Conservation (phyloP, 92 coral and sea anemone species). For the Epizoanthus fatuus region DNA sequence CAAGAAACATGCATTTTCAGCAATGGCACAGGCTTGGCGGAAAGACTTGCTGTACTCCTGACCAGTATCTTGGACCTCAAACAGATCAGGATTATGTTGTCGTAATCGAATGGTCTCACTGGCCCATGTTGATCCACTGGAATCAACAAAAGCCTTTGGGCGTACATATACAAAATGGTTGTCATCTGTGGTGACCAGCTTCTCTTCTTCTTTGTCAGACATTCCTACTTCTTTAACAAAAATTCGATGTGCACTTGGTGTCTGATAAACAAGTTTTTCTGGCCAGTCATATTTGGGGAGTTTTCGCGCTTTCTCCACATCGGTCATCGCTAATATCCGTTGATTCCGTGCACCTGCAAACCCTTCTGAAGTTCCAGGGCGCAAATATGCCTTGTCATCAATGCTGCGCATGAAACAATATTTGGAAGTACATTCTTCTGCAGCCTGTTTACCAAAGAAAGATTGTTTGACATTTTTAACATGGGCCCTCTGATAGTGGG, state of each 20-base stretch:
- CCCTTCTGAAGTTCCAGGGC: constrained; percentile 60
- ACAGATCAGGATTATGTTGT: constrained; percentile 41
- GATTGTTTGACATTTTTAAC: constrained; percentile 40
- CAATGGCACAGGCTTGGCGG: constrained; percentile 44
- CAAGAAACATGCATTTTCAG: constrained; percentile 42
- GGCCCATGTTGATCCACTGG: constrained; percentile 44
- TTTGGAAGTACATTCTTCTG: constrained; percentile 15
- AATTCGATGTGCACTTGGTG: constrained; percentile 22
- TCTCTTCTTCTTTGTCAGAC: constrained; percentile 2
- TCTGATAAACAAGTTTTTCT: neutral
- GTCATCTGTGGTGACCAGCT: constrained; percentile 7
- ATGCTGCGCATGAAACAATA: constrained; percentile 52
- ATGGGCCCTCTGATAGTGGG: constrained; percentile 53
- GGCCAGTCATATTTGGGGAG: constrained; percentile 9
- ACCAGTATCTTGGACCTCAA: constrained; percentile 16
- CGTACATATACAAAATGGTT: constrained; percentile 23
- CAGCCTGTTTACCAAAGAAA: constrained; percentile 48
- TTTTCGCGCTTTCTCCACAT: constrained; percentile 39
- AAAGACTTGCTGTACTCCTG: constrained; percentile 39
- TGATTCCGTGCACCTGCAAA: constrained; percentile 46
- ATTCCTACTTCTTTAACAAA: constrained; percentile 11
- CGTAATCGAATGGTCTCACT: constrained; percentile 42
- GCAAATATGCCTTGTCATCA: constrained; percentile 60
- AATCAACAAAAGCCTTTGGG: constrained; percentile 28
- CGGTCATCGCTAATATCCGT: constrained; percentile 28